These are phyloP conservation scores for Chalcis sispes DNA, from an alignment of 2,888 invertebrate genomes.

Conservation along the genomic window DNA sequence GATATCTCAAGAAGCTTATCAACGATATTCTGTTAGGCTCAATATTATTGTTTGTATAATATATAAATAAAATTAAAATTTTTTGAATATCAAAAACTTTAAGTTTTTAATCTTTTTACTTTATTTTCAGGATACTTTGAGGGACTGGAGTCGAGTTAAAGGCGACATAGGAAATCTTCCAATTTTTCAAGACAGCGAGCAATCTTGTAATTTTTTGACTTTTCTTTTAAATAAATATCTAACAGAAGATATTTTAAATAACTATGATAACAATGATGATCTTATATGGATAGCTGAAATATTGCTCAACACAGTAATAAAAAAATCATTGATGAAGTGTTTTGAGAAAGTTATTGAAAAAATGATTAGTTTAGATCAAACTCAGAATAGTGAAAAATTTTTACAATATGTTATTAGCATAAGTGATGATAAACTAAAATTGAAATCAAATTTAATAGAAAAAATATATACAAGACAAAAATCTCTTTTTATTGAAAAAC, in stretches of 20 bases:
- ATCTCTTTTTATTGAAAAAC: constrained; percentile 65
- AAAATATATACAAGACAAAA: constrained; percentile 63
- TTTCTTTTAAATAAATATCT: constrained; percentile 64
- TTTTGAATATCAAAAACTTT: neutral
- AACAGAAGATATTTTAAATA: constrained; percentile 58
- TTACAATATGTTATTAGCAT: constrained; percentile 58
- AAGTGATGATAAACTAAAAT: constrained; percentile 56
- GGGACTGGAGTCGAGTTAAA: constrained; percentile 65
- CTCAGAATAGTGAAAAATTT: constrained; percentile 61
- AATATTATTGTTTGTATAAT: constrained; percentile 69
- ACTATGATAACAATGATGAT: constrained; percentile 56
- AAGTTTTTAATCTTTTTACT: constrained; percentile 20
- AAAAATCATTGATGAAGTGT: constrained; percentile 55
- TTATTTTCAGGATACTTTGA: constrained; percentile 64
- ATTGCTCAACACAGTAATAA: constrained; percentile 26
- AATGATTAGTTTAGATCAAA: constrained; percentile 61
- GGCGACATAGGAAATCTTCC: constrained; percentile 57
- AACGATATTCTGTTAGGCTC: constrained; percentile 68
- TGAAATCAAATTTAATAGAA: constrained; percentile 61
- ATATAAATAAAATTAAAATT: constrained; percentile 59
- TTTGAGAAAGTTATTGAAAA: constrained; percentile 62
- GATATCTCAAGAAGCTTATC: constrained; percentile 68
- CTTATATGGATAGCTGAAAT: constrained; percentile 62
- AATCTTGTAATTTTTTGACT: constrained; percentile 58
- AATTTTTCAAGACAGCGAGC: constrained; percentile 61